phyloP scores from a whole-genome alignment of 2,888 invertebrate species.

The Chrysolina haemoptera region DNA sequence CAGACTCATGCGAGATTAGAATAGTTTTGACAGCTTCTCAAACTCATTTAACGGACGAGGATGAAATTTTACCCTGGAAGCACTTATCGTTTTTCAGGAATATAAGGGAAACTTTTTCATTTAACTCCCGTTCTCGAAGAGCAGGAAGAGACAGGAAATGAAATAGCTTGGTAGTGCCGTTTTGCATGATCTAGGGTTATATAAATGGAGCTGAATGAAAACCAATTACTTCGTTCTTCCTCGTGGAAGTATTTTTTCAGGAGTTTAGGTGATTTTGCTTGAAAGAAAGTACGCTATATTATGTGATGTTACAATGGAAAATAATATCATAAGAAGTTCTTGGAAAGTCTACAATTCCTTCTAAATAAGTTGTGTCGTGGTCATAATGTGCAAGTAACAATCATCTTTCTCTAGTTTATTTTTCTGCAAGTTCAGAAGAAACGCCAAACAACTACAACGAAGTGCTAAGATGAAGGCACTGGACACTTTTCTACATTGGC shows the following conservation, averaged over 20 bases:
- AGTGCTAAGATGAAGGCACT: too few species aligned
- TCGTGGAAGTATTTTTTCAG: neutral
- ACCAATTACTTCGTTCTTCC: neutral
- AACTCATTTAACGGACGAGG: neutral
- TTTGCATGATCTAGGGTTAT: conserved; percentile 2
- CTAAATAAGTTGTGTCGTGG: too few species aligned
- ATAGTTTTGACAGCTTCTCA: neutral
- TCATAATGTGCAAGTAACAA: too few species aligned
- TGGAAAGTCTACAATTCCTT: too few species aligned
- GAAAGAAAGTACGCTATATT: too few species aligned
- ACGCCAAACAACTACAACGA: too few species aligned
- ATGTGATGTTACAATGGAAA: too few species aligned
- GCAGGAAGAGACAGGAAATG: neutral
- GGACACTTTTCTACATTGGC: too few species aligned
- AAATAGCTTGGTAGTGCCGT: neutral
- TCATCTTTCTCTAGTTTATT: too few species aligned
- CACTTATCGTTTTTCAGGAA: neutral
- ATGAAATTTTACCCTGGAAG: neutral
- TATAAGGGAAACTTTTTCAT: conserved; percentile 1
- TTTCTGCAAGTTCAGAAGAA: too few species aligned
- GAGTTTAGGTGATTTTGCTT: too few species aligned
- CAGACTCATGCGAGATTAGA: neutral
- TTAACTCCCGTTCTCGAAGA: neutral
- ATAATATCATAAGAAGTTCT: too few species aligned
- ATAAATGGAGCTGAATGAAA: neutral